These are phyloP conservation scores for Harpagifer antarcticus DNA, from an alignment of 2,797 vertebrate species.

Conservation along the genomic window DNA sequence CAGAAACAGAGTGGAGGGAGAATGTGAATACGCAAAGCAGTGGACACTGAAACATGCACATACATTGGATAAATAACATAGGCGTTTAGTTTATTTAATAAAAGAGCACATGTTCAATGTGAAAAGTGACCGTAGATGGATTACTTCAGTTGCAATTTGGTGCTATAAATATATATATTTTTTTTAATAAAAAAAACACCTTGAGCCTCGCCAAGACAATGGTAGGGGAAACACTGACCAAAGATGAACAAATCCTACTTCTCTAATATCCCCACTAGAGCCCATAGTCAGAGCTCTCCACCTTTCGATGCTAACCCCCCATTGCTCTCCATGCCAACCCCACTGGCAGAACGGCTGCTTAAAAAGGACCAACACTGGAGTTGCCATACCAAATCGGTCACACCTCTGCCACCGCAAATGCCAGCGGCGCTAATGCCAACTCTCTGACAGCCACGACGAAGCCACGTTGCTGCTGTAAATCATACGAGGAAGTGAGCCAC, in stretches of 20 bases:
- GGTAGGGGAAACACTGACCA: background rate
- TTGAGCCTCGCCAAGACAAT: too few relatives aligned
- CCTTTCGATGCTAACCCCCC: background rate
- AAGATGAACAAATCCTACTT: slow-evolving; percentile 32
- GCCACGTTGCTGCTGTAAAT: slow-evolving; percentile 27
- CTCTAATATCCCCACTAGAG: slow-evolving; percentile 35
- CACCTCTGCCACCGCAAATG: slow-evolving; percentile 8
- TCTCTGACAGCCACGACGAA: slow-evolving; percentile 8
- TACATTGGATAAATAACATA: too few relatives aligned
- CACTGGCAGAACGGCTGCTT: slow-evolving; percentile 24
- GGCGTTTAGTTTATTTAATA: too few relatives aligned
- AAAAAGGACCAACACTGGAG: slow-evolving; percentile 7
- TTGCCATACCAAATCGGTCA: slow-evolving; percentile 31
- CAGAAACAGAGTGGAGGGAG: too few relatives aligned
- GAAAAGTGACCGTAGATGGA: too few relatives aligned
- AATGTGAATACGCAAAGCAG: too few relatives aligned
- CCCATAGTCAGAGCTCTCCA: slow-evolving; percentile 33
- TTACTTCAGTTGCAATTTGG: too few relatives aligned
- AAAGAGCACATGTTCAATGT: too few relatives aligned
- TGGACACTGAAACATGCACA: too few relatives aligned
- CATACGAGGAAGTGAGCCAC: slow-evolving; percentile 16
- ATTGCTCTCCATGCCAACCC: slow-evolving; percentile 19
- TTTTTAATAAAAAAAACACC: too few relatives aligned
- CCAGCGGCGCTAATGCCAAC: slow-evolving; percentile 18
- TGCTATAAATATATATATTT: too few relatives aligned